Evolutionary conservation across 2,113 vertebrate species (phyloP), one percentile per base, ranked within the genome.

Genomic region (Saimiri boliviensis): DNA sequence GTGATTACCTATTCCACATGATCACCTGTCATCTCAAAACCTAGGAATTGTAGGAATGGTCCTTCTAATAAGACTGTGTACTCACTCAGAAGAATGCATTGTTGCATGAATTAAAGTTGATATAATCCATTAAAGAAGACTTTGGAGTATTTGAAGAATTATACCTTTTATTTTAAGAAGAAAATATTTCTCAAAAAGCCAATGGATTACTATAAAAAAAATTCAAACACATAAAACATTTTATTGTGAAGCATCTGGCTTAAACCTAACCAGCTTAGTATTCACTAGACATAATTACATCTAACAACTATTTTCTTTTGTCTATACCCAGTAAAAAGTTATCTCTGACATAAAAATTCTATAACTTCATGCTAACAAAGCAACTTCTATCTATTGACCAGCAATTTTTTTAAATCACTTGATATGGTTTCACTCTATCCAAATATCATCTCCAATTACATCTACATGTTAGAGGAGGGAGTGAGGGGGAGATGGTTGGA

Each of bases 181-280:
- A 85, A 90, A 81, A 76, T n/a, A 9, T 68, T 81, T 97, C 73
- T 70, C 7, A 58, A 77, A 88, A 86, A 83, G 23, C 17, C 71
- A 82, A 52, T n/a, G 45, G 23, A 5, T 80, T 88, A 86, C 40
- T 68, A 73, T 77, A 68, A 93, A 60, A 95, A 82, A 60, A 95
- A 82, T 77, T 81, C 17, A 86, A 86, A 82, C 27, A 37, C 32
- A 54, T 60, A 66, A 94, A 91, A 68, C 60, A 84, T 71, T 94
- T 93, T 56, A 63, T 45, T 27, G 9, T 14, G 47, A 85, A 88
- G 8, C 56, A 58, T 82, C 37, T 56, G 17, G 66, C 56, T 71
- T 88, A 35, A 93, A 80, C 63, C 45, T 35, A 88, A 27, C 30
- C 68, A 88, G 16, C 23, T 84, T 73, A 77, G n/a, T 58, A 86